phyloP scores from a whole-genome alignment of 2,888 invertebrate species.

The Pammene fasciana region DNA sequence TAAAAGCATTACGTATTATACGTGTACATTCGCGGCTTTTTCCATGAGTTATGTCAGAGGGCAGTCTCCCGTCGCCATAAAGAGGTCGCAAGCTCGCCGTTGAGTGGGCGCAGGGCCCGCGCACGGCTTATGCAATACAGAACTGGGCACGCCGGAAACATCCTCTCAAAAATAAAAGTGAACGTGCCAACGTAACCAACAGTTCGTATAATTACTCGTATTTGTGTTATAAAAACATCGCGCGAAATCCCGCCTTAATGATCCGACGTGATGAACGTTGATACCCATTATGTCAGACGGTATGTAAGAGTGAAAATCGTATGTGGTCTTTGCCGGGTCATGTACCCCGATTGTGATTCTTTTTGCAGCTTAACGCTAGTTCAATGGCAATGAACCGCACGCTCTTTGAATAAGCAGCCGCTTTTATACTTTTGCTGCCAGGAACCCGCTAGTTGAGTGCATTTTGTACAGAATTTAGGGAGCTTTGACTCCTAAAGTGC shows the following conservation, averaged over 20 bases:
- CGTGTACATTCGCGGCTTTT: constrained; percentile 1
- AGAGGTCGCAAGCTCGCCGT: constrained; percentile 26
- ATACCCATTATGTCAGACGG: constrained; percentile 46
- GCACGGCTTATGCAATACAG: constrained; percentile 46
- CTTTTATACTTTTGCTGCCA: neutral
- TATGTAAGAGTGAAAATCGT: constrained; percentile 53
- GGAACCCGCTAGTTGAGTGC: too few species aligned
- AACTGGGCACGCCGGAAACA: constrained; percentile 52
- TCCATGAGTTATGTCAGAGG: constrained; percentile 29
- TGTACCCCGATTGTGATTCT: constrained; percentile 46
- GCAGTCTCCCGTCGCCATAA: constrained; percentile 27
- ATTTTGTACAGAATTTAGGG: neutral
- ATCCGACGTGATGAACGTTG: constrained; percentile 49
- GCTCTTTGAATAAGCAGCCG: constrained; percentile 13
- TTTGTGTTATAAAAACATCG: constrained; percentile 54
- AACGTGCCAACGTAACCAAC: constrained; percentile 72
- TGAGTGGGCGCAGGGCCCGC: constrained; percentile 52
- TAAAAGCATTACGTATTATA: neutral
- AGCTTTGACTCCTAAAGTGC: neutral
- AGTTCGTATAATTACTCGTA: constrained; percentile 51
- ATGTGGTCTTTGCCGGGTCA: constrained; percentile 42
- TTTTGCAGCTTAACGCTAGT: constrained; percentile 49
- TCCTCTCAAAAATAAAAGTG: constrained; percentile 79
- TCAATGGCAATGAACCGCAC: constrained; percentile 62
- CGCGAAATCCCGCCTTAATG: constrained; percentile 56